Base-by-base conservation (phyloP, 2,113 vertebrate genomes). In the Tympanuchus pallidicinctus region DNA sequence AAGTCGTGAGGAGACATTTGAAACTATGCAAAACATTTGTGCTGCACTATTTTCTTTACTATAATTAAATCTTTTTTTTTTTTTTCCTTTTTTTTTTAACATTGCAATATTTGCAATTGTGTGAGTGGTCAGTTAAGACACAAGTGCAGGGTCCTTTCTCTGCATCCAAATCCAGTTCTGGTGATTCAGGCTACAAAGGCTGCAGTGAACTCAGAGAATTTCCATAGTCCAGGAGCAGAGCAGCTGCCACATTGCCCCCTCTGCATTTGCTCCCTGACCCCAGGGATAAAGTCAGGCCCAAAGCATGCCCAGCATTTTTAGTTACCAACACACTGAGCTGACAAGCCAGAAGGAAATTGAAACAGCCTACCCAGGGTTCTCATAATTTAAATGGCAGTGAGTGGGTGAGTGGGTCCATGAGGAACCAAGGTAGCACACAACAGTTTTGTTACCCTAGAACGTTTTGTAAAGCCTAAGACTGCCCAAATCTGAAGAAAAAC, bases 381-480 rank as follows among this genome's bases (percentile, higher is more conserved):
- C 0, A 0, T 56, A 42, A 64, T 50, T 66, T 83, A 34, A 47
- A 36, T 36, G 60, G 16, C 50, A 60, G 32, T 25, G 12, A 81
- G 36, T 21, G 24, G 10, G 19, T 1, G 2, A 84, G 40, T 1
- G 1, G 5, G 4, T 66, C 60, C n/a, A 25, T 21, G 45, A 54
- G 45, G 32, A 80, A 8, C 21, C 38, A 61, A 66, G 14, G 54
- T 40, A 61, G 45, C 43, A 79, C 18, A 54, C 27, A 13, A 17
- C 8, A 50, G 15, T 40, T 54, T 36, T 63, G 4, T 45, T 76
- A 6, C 25, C 52, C 18, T 79, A 65, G 18, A 8, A 16, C 13
- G 6, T 69, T 90, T 30, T 48, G 40, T 28, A n/a, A 16, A 86
- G 8, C 30, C 25, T 54, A 61, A 78, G 61, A 32, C 25, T 92